Evolutionary conservation across 2,113 vertebrate species (phyloP).

Genomic region (Catharus fuscescens): DNA sequence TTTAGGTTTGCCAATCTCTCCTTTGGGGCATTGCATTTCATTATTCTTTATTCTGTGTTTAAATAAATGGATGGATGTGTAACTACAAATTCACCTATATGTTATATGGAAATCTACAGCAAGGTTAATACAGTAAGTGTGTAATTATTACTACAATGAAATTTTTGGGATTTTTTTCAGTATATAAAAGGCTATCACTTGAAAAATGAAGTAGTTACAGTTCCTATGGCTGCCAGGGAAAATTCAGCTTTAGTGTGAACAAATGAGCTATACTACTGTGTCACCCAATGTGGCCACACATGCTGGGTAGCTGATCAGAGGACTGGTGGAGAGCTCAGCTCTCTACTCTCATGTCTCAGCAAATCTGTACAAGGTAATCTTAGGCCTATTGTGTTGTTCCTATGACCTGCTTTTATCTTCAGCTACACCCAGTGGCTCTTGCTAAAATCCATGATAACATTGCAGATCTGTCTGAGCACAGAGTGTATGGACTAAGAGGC

Average conservation of each 20-base stretch:
- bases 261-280: not conserved
- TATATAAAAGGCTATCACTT: not conserved
- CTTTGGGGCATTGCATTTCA: not conserved
- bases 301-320: not conserved
- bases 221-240: not conserved
- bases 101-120: not conserved
- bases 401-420: slow-evolving; percentile 11
- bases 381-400: not conserved
- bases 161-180: rapidly evolving
- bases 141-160: not conserved
- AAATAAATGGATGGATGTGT: not conserved
- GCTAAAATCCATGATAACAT: not conserved
- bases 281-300: rapidly evolving
- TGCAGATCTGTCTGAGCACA: not conserved
- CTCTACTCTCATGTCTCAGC: not conserved
- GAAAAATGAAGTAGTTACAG: not conserved
- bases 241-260: not conserved
- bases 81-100: not conserved
- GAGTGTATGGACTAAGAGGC: not conserved
- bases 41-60: not conserved
- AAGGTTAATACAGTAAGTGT: not conserved
- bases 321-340: not conserved
- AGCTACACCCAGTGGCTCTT: not conserved
- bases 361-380: not conserved
- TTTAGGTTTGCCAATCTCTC: rapidly evolving